phyloP scores from a whole-genome alignment of 2,888 invertebrate genomes.

The Myopa tessellatipennis region DNA sequence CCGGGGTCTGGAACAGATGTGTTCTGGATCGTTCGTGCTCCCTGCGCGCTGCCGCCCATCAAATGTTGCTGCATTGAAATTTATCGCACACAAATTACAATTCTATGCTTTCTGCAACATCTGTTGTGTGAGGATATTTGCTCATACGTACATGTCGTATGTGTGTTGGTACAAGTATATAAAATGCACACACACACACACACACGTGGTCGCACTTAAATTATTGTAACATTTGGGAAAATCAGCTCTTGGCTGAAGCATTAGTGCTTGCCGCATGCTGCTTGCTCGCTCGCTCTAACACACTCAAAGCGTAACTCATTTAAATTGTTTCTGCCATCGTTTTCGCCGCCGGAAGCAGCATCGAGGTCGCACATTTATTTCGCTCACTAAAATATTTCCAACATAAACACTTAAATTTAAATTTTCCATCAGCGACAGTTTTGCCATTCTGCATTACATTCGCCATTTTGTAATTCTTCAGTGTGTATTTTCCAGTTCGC shows the following conservation, averaged over 20 bases:
- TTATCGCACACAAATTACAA: constrained; percentile 35
- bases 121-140: constrained; percentile 28
- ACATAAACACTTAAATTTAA: constrained; percentile 34
- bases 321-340: constrained; percentile 24
- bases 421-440: constrained; percentile 22
- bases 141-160: background rate
- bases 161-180: background rate
- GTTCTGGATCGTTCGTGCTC: background rate
- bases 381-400: constrained; percentile 35
- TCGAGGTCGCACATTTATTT: constrained; percentile 34
- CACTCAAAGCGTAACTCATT: constrained; percentile 27
- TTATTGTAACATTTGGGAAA: constrained; percentile 21
- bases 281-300: background rate
- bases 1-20: background rate
- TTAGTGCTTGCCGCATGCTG: background rate
- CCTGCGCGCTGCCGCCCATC: background rate
- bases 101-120: constrained; percentile 37
- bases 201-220: background rate
- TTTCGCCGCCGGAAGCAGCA: constrained; percentile 17
- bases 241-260: constrained; percentile 32
- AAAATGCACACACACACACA: background rate
- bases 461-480: constrained; percentile 3
- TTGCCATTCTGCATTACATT: constrained; percentile 2
- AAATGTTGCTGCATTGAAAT: constrained; percentile 14
- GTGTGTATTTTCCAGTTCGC: constrained; percentile 12